These are phyloP conservation scores for Chrysopilus asiliformis DNA, from an alignment of 2,888 invertebrate species.

Conservation along the genomic window DNA sequence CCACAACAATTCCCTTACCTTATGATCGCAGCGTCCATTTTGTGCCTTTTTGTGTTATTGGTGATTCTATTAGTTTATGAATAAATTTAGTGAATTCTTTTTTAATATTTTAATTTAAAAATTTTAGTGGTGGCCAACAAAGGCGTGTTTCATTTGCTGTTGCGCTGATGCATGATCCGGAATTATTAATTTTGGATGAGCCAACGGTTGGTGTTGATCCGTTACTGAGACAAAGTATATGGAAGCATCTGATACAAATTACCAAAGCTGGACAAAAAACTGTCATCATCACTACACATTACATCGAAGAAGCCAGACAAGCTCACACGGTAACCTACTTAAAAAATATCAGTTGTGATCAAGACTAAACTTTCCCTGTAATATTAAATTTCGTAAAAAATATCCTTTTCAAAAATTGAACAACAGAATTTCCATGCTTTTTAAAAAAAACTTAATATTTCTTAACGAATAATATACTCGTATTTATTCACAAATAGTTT, in stretches of 20 bases:
- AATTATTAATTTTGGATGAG: slow-evolving; percentile 80
- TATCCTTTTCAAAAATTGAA: too few relatives aligned
- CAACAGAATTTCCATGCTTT: too few relatives aligned
- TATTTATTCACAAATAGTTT: too few relatives aligned
- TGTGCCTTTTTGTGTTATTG: too few relatives aligned
- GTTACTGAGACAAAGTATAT: slow-evolving; percentile 77
- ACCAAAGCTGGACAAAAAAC: slow-evolving; percentile 83
- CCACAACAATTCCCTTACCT: too few relatives aligned
- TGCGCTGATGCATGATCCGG: slow-evolving; percentile 85
- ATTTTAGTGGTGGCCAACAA: slow-evolving; percentile 79
- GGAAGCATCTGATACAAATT: slow-evolving; percentile 85
- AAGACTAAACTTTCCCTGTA: too few relatives aligned
- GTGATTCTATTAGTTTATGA: too few relatives aligned
- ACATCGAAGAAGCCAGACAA: slow-evolving; percentile 88
- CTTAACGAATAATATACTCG: too few relatives aligned
- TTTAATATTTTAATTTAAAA: slow-evolving; percentile 13
- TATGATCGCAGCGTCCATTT: too few relatives aligned
- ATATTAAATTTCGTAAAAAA: too few relatives aligned
- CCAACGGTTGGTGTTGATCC: slow-evolving; percentile 91
- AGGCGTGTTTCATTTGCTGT: slow-evolving; percentile 84
- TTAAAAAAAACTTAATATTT: too few relatives aligned
- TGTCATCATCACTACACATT: slow-evolving; percentile 86
- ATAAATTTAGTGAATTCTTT: slow-evolving; percentile 11
- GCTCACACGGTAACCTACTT: slow-evolving; percentile 62
- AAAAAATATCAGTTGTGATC: too few relatives aligned